Conservation (phyloP, 2,888 invertebrate genomes). For the Leptinotarsa haldemani region DNA sequence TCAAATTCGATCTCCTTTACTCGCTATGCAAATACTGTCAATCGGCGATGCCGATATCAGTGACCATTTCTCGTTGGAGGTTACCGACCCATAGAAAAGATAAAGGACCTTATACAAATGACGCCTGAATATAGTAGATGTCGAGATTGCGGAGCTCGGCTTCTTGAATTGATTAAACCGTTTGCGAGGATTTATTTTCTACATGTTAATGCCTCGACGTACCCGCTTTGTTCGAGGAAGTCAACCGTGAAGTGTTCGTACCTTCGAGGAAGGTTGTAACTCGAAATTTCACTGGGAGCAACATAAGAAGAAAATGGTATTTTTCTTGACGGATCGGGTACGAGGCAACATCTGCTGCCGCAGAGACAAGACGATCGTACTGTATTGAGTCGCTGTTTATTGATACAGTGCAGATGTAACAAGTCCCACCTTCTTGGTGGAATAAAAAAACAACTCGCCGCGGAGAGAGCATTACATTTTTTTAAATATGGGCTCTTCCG, state of each 20-base stretch:
- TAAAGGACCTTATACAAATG: conserved; percentile 31
- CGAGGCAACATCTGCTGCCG: no score
- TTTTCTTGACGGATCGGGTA: no score
- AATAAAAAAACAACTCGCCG: no score
- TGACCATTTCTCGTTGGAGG: conserved; percentile 11
- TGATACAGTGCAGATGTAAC: no score
- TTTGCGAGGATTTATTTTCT: conserved; percentile 22
- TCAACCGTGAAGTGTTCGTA: conserved; percentile 10
- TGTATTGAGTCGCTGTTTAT: no score
- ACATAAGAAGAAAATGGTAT: neutral
- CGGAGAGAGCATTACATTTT: no score
- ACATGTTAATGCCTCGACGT: conserved; percentile 15
- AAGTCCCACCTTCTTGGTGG: no score
- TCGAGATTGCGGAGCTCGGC: conserved; percentile 24
- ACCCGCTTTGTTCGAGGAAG: conserved; percentile 6
- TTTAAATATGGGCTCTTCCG: no score
- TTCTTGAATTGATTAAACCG: conserved; percentile 25
- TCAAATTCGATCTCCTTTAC: neutral
- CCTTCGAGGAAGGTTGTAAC: conserved; percentile 6
- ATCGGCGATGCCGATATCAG: neutral
- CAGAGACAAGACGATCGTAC: no score
- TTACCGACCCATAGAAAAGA: conserved; percentile 24
- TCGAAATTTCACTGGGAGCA: conserved; percentile 4
- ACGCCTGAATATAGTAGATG: conserved; percentile 34
- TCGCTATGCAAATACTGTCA: neutral